Base-by-base conservation (phyloP, 2,888 invertebrate genomes). In the Tortricodes alternella region DNA sequence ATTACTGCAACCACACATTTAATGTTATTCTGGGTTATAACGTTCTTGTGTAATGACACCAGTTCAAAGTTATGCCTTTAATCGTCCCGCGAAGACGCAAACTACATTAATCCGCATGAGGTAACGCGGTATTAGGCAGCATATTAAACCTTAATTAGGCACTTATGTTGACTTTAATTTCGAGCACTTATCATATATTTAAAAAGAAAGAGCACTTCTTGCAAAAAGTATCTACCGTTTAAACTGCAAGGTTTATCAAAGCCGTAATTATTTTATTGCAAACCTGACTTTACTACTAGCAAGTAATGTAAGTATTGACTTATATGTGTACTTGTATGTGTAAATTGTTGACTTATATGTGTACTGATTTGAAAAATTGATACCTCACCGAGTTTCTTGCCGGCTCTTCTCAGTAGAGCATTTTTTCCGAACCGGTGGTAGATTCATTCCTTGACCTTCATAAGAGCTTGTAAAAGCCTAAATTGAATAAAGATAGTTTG, bases 11-110 rank as follows among this genome's bases (percentile, higher is more conserved):
- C 15, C 13, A 15, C 39, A 15, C 13, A 39, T 19, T n/a, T 19
- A 27, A n/a, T 27, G 6, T 43, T 16, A 29, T n/a, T 29, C 27
- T 7, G 24, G n/a, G 18, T 18, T 41, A 1, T 8, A 24, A 46
- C 32, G 39, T 34, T 39, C 39, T 27, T 32, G 13, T 11, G 15
- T 53, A 53, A 53, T 53, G 6, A 38, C 32, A 23, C 29, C 46
- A 46, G 37, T 46, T 39, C 46, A 46, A 27, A 44, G 52, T 19
- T 37, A 53, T 46, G 46, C 53, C 16, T 38, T 46, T 53, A 39
- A 46, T 46, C 32, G 23, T 15, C 18, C 46, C 38, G 38, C 46
- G 11, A 24, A 5, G 8, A 21, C 46, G 21, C 34, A 7, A 53
- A 32, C 32, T 46, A 53, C 32, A 38, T 53, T 46, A 46, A 51